phyloP scores from a whole-genome alignment of 1,140 invertebrate genomes.

The Drosophila nebulosa region DNA sequence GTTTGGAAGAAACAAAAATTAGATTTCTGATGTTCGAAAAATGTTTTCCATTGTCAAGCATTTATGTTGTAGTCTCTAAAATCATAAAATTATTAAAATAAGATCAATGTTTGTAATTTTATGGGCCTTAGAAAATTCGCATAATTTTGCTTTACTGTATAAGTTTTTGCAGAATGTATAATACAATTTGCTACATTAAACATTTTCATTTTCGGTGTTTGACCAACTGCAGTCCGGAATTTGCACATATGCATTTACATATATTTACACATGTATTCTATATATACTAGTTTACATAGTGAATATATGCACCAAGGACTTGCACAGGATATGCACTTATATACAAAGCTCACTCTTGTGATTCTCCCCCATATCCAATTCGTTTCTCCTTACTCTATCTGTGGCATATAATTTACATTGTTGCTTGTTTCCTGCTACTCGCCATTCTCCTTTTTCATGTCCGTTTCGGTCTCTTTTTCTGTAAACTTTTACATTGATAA shows the following conservation, averaged over 20 bases:
- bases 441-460: neutral
- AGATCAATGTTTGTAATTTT: neutral
- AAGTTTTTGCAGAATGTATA: neutral
- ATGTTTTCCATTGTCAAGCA: too few relatives aligned
- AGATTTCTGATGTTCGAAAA: too few relatives aligned
- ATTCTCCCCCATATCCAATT: too few relatives aligned
- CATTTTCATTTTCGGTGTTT: slow-evolving; percentile 14
- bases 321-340: neutral
- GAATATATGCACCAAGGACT: slow-evolving; percentile 28
- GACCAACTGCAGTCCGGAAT: slow-evolving; percentile 6
- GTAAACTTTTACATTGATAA: slow-evolving; percentile 75
- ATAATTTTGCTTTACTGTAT: neutral
- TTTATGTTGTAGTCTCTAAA: too few relatives aligned
- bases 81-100: neutral
- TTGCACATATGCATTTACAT: slow-evolving; percentile 10
- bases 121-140: neutral
- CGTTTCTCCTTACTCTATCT: neutral
- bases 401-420: slow-evolving; percentile 77
- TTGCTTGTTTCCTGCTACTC: slow-evolving; percentile 65
- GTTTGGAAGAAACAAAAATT: too few relatives aligned
- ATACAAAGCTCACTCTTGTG: neutral
- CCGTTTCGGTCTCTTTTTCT: neutral
- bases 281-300: neutral
- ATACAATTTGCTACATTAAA: slow-evolving; percentile 13
- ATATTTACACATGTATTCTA: slow-evolving; percentile 3